Evolutionary conservation across 2,888 invertebrate species (phyloP).

Genomic region (Spodoptera picta): DNA sequence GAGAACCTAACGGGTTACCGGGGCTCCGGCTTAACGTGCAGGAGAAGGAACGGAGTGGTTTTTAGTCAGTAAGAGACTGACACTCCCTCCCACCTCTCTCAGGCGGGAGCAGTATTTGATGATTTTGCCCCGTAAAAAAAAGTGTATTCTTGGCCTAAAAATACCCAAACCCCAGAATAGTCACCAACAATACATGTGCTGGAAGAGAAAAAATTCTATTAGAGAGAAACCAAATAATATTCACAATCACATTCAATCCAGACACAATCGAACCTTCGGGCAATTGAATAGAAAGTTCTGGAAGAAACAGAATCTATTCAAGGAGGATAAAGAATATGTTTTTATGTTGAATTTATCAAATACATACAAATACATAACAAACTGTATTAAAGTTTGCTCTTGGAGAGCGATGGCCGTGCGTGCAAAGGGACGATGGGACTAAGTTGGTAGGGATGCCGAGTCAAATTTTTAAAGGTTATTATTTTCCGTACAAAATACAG

Average conservation of each 20-base stretch:
- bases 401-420: slow-evolving; percentile 53
- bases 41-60: too few species aligned
- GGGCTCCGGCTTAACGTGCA: too few species aligned
- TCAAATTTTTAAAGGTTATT: not conserved
- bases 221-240: slow-evolving; percentile 26
- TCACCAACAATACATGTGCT: too few species aligned
- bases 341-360: slow-evolving; percentile 63
- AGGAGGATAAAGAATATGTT: slow-evolving; percentile 51
- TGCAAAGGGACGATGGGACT: slow-evolving; percentile 36
- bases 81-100: too few species aligned
- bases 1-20: too few species aligned
- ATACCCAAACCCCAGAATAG: not conserved
- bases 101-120: too few species aligned
- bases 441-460: slow-evolving; percentile 17
- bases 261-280: slow-evolving; percentile 40
- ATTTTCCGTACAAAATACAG: too few species aligned
- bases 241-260: slow-evolving; percentile 30
- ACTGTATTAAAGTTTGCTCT: slow-evolving; percentile 65
- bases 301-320: slow-evolving; percentile 44
- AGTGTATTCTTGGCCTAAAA: too few species aligned
- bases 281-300: slow-evolving; percentile 50
- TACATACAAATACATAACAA: too few species aligned
- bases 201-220: slow-evolving; percentile 16
- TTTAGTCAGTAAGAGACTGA: too few species aligned
- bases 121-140: too few species aligned